phyloP scores from a whole-genome alignment of 2,113 vertebrate genomes.

The Ictalurus furcatus region DNA sequence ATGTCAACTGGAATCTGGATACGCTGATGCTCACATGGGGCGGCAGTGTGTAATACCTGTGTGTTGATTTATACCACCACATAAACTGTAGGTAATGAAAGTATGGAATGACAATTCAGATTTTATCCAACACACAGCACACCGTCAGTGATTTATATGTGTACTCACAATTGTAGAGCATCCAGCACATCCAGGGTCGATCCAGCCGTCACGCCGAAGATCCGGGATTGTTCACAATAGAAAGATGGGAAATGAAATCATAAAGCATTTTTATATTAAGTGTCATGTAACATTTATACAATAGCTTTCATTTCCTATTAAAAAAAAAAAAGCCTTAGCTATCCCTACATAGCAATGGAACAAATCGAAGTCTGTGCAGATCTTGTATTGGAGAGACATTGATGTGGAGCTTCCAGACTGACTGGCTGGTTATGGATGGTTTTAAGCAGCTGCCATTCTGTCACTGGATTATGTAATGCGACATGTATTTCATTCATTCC shows the following conservation, averaged over 20 bases:
- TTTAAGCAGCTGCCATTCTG: background rate
- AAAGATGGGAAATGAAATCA: constrained; percentile 10
- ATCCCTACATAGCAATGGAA: background rate
- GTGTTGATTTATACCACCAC: background rate
- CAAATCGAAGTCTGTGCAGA: background rate
- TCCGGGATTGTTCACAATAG: constrained; percentile 1
- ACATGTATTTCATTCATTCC: background rate
- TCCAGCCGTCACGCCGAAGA: background rate
- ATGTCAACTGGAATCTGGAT: constrained; percentile 14
- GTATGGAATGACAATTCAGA: constrained; percentile 16
- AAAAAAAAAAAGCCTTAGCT: background rate
- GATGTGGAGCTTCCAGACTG: background rate
- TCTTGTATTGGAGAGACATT: background rate
- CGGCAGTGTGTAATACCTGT: background rate
- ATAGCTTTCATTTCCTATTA: background rate
- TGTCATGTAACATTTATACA: background rate
- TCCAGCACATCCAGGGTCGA: constrained; percentile 5
- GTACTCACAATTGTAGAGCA: constrained; percentile 35
- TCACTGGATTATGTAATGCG: background rate
- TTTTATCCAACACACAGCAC: constrained; percentile 27
- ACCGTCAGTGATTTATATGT: background rate
- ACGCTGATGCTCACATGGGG: background rate
- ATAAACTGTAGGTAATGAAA: background rate
- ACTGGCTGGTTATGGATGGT: background rate
- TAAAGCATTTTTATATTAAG: background rate